These are phyloP conservation scores for Latrodectus geometricus DNA, from an alignment of 1,140 invertebrate genomes.

Conservation along the genomic window DNA sequence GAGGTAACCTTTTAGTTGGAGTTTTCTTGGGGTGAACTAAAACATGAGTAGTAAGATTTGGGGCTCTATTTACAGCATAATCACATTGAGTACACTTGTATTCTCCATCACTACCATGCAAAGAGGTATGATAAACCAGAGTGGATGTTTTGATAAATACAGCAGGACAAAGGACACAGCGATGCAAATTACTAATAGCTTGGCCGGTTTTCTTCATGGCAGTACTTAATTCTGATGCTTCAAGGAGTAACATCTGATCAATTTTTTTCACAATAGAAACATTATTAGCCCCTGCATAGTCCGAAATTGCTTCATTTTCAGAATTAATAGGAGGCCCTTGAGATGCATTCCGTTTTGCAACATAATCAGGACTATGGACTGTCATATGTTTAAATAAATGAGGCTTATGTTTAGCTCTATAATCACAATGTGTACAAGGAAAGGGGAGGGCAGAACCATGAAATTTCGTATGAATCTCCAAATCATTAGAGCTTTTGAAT, in stretches of 20 bases:
- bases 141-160: slow-evolving; percentile 71
- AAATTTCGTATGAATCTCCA: slow-evolving; percentile 61
- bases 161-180: slow-evolving; percentile 63
- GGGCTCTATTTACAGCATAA: slow-evolving; percentile 82
- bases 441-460: slow-evolving; percentile 62
- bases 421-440: slow-evolving; percentile 64
- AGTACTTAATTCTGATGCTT: slow-evolving; percentile 58
- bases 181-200: slow-evolving; percentile 40
- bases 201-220: slow-evolving; percentile 57
- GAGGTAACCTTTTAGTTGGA: slow-evolving; percentile 9
- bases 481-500: slow-evolving; percentile 63
- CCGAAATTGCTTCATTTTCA: not conserved
- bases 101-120: slow-evolving; percentile 78
- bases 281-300: not conserved
- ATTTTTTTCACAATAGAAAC: slow-evolving; percentile 40
- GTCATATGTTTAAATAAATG: slow-evolving; percentile 77
- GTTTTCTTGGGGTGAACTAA: slow-evolving; percentile 71
- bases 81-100: slow-evolving; percentile 85
- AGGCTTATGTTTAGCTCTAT: slow-evolving; percentile 64
- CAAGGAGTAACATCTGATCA: slow-evolving; percentile 62
- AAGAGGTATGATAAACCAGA: slow-evolving; percentile 79
- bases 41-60: slow-evolving; percentile 82
- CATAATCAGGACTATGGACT: slow-evolving; percentile 84
- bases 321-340: not conserved
- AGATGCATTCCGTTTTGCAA: slow-evolving; percentile 73